Evolutionary conservation across 1,140 invertebrate genomes (phyloP).

Genomic region (Delia radicum): DNA sequence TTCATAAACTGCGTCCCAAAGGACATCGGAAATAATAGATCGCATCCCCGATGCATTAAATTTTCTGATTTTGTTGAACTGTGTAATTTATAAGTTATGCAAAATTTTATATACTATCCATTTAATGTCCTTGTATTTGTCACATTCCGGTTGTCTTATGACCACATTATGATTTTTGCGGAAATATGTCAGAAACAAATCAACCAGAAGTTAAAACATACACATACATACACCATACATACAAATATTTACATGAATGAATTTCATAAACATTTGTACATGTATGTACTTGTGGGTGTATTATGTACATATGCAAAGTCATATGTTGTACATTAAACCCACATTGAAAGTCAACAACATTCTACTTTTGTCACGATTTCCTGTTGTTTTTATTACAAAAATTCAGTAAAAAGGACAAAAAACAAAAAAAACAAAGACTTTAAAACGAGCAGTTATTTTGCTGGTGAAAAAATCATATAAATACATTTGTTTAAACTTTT

Average conservation of each 20-base stretch:
- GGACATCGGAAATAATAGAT: too few species aligned
- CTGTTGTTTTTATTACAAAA: neutral
- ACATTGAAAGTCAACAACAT: conserved; percentile 5
- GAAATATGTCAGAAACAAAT: conserved; percentile 20
- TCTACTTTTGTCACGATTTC: conserved; percentile 15
- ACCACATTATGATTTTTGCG: neutral
- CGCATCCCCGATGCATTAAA: too few species aligned
- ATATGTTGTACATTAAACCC: neutral
- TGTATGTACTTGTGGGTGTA: too few species aligned
- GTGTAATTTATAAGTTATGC: too few species aligned
- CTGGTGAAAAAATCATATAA: neutral
- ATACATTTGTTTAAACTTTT: too few species aligned
- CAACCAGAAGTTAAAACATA: neutral
- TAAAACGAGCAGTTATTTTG: neutral
- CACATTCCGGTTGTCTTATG: neutral
- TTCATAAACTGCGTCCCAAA: too few species aligned
- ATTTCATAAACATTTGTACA: neutral
- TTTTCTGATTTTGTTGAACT: too few species aligned
- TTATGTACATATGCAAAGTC: too few species aligned
- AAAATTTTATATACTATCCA: neutral
- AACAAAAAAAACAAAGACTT: too few species aligned
- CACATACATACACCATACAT: neutral
- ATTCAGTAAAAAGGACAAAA: too few species aligned
- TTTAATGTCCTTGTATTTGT: neutral
- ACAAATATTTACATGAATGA: neutral